A percentile compares a stretch with the other conserved stretches of the same genome.
phyloP scores from a whole-genome alignment of 2,888 invertebrate genomes.

The Catocala sponsa region DNA sequence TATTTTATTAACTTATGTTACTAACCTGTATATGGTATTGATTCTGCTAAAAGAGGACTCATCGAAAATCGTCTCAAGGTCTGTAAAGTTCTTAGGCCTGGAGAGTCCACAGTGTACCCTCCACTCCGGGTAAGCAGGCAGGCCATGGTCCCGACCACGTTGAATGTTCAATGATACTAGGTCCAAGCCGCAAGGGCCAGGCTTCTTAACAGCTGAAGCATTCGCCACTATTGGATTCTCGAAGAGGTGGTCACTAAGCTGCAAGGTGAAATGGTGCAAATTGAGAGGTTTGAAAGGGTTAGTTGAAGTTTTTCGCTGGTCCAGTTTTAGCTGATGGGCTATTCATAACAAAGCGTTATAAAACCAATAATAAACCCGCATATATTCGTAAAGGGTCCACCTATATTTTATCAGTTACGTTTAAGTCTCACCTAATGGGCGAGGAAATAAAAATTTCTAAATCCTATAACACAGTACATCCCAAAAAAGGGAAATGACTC shows the following conservation, averaged over 20 bases:
- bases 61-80: constrained; percentile 90
- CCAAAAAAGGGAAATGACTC: too few species aligned
- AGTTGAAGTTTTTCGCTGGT: too few species aligned
- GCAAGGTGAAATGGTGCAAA: constrained; percentile 33
- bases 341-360: too few species aligned
- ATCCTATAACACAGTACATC: too few species aligned
- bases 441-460: too few species aligned
- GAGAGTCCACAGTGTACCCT: constrained; percentile 92
- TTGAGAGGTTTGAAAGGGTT: too few species aligned
- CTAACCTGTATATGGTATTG: constrained; percentile 89
- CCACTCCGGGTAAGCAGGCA: constrained; percentile 93
- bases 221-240: constrained; percentile 80
- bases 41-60: constrained; percentile 89
- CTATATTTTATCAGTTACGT: too few species aligned
- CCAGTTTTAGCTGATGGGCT: too few species aligned
- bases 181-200: constrained; percentile 91
- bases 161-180: constrained; percentile 96
- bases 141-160: constrained; percentile 95
- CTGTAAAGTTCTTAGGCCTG: constrained; percentile 89
- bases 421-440: too few species aligned
- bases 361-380: too few species aligned
- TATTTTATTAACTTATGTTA: constrained; percentile 10
- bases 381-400: too few species aligned
- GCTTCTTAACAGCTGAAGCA: constrained; percentile 40
- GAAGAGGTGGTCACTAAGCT: constrained; percentile 91